A percentile compares a stretch with the other conserved stretches of the same genome.
These are phyloP conservation scores for Orestias chungarensis DNA, from an alignment of 2,797 vertebrate genomes.

Conservation along the genomic window DNA sequence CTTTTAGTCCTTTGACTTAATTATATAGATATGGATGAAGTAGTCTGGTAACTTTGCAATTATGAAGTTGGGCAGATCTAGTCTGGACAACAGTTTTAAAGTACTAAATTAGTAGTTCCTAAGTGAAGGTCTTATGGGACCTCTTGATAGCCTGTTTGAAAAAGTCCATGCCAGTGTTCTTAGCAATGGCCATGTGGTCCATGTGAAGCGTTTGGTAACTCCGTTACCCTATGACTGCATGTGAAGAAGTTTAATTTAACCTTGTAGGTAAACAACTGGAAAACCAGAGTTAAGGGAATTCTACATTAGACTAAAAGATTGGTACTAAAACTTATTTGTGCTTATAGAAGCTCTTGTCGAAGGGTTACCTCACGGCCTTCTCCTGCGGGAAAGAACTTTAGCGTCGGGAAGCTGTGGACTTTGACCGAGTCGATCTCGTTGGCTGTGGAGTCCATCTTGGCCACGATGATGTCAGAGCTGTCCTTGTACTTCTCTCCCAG, in stretches of 20 bases:
- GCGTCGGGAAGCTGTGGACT: slow-evolving; percentile 97
- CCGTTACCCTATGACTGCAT: neutral
- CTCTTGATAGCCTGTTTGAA: too few relatives aligned
- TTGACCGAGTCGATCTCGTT: slow-evolving; percentile 95
- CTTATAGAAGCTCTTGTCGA: neutral
- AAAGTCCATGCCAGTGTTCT: too few relatives aligned
- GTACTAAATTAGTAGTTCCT: too few relatives aligned
- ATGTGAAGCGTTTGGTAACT: neutral
- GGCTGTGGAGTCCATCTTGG: slow-evolving; percentile 97
- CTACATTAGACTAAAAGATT: neutral
- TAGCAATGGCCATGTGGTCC: neutral
- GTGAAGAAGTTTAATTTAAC: too few relatives aligned
- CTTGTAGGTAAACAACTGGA: neutral
- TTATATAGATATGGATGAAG: neutral
- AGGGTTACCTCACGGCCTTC: slow-evolving; percentile 84
- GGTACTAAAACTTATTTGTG: neutral
- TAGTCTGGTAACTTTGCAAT: neutral
- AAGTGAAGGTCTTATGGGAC: too few relatives aligned
- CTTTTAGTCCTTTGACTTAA: neutral
- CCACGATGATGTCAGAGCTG: slow-evolving; percentile 84
- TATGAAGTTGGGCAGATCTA: neutral
- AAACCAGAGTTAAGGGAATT: neutral
- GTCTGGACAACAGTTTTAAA: neutral
- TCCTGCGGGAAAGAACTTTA: slow-evolving; percentile 95
- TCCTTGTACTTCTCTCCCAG: slow-evolving; percentile 92